phyloP scores from a whole-genome alignment of 2,113 vertebrate genomes.

The Heterotilapia buettikoferi region DNA sequence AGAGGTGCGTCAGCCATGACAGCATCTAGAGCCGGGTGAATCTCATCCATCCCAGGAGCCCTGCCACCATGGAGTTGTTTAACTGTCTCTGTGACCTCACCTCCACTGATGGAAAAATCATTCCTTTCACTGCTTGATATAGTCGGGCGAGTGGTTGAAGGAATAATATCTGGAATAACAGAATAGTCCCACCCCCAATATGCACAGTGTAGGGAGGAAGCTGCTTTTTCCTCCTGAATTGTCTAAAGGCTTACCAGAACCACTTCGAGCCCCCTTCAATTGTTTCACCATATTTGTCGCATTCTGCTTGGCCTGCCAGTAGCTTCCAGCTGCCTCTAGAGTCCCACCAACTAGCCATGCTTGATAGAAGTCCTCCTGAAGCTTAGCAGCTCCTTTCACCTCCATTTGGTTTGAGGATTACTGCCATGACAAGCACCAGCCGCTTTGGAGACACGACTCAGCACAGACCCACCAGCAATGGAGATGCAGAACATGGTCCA shows the following conservation, averaged over 20 bases:
- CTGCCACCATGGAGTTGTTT: neutral
- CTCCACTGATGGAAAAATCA: neutral
- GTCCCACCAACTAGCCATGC: neutral
- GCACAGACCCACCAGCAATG: neutral
- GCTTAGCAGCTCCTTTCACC: neutral
- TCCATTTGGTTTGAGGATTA: neutral
- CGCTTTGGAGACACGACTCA: neutral
- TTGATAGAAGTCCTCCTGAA: neutral
- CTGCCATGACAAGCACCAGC: neutral
- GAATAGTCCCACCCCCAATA: neutral
- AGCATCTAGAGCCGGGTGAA: neutral
- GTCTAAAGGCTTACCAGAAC: neutral
- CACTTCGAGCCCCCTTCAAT: neutral
- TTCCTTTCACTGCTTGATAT: neutral
- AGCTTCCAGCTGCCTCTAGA: neutral
- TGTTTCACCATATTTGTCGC: neutral
- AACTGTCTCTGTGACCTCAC: neutral
- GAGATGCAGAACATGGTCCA: neutral
- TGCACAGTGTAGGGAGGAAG: neutral
- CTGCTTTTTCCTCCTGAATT: neutral
- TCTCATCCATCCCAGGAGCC: neutral
- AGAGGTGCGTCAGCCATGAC: neutral
- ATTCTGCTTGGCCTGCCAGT: neutral
- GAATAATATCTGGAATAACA: neutral
- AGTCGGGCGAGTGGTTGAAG: neutral